Evolutionary conservation across 2,113 vertebrate species (phyloP).

Genomic region (Hypomesus transpacificus): DNA sequence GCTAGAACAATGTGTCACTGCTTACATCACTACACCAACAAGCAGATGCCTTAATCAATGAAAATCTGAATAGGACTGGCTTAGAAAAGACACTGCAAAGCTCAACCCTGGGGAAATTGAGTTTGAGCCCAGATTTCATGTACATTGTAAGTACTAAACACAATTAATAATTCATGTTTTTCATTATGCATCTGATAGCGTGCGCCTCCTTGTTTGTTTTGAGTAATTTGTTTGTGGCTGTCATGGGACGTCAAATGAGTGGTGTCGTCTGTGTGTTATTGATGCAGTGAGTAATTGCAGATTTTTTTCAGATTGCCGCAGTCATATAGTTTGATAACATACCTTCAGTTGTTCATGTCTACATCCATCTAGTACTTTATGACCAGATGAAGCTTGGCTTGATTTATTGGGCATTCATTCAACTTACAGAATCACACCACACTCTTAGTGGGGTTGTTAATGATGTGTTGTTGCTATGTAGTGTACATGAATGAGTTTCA

Average conservation of each 20-base stretch:
- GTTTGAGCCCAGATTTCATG: neutral
- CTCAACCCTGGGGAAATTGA: conserved; percentile 15
- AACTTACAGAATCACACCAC: no score
- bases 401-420: neutral
- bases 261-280: conserved; percentile 41
- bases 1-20: neutral
- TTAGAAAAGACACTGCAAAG: neutral
- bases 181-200: conserved; percentile 2
- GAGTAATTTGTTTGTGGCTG: conserved; percentile 4
- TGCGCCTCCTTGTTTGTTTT: conserved; percentile 12
- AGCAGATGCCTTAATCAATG: conserved; percentile 3
- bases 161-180: conserved; percentile 39
- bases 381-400: neutral
- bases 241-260: neutral
- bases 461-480: neutral
- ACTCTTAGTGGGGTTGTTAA: neutral
- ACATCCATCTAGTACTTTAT: neutral
- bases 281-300: conserved; percentile 10
- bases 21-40: conserved; percentile 6
- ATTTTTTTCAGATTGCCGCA: neutral
- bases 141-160: conserved; percentile 32
- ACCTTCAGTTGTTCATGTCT: neutral
- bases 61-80: neutral
- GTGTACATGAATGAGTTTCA: no score
- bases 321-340: neutral